Evolutionary conservation across 1,140 invertebrate genomes (phyloP).

Genomic region (Leucophenga varia): DNA sequence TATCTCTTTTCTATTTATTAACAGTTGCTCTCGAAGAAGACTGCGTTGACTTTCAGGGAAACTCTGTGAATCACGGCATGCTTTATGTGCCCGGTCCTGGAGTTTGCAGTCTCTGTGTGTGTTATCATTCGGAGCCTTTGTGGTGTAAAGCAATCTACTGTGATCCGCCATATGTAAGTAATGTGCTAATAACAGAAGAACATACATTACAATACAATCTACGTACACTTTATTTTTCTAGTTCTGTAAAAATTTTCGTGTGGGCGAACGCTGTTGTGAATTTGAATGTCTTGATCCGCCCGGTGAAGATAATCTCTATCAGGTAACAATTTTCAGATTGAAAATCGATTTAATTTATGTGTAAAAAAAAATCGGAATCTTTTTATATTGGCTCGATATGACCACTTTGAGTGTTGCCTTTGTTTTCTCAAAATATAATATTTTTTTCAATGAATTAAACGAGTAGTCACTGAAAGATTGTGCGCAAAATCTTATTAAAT

Average conservation of each 20-base stretch:
- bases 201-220: neutral
- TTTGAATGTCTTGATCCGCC: conserved; percentile 74
- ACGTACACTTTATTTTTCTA: conserved; percentile 41
- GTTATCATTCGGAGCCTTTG: conserved; percentile 79
- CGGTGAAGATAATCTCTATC: conserved; percentile 63
- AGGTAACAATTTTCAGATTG: too few species aligned
- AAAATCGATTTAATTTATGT: too few species aligned
- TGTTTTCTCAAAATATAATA: too few species aligned
- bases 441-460: too few species aligned
- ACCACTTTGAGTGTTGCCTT: neutral
- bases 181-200: neutral
- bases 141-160: conserved; percentile 87
- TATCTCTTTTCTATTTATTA: conserved; percentile 14
- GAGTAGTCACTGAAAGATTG: too few species aligned
- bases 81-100: conserved; percentile 81
- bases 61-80: conserved; percentile 72
- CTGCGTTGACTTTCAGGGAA: conserved; percentile 78
- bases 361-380: neutral
- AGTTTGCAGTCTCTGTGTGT: conserved; percentile 82
- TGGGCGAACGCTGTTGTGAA: conserved; percentile 74
- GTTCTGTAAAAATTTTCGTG: conserved; percentile 76
- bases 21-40: conserved; percentile 71
- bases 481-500: too few species aligned
- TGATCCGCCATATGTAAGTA: conserved; percentile 77
- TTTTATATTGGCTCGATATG: neutral